Percentiles rank a stretch among this genome's conserved stretches.
These are phyloP conservation scores for Troides aeacus DNA, from an alignment of 2,888 invertebrate genomes.

Conservation along the genomic window DNA sequence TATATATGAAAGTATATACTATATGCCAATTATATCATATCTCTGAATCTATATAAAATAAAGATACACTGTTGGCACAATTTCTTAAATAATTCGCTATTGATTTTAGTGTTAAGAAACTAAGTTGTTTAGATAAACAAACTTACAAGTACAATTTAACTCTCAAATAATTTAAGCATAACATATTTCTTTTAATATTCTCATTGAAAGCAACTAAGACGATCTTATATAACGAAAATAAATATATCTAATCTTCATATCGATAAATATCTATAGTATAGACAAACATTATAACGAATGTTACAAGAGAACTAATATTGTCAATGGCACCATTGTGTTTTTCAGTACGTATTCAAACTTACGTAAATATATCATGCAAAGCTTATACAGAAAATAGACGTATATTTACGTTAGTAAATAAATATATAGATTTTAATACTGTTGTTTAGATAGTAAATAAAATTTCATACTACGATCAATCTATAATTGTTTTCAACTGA, in stretches of 20 bases:
- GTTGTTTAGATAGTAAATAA: neutral
- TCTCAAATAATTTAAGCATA: too few species aligned
- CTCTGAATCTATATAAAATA: too few species aligned
- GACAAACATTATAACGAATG: constrained; percentile 11
- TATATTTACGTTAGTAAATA: neutral
- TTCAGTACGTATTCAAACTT: constrained; percentile 37
- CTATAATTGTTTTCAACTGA: neutral
- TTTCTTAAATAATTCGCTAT: too few species aligned
- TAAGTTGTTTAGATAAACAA: neutral
- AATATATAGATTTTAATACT: neutral
- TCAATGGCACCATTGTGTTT: constrained; percentile 65
- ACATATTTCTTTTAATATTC: too few species aligned
- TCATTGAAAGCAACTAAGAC: too few species aligned
- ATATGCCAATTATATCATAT: too few species aligned
- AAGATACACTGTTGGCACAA: constrained; percentile 12
- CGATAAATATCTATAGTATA: constrained; percentile 16
- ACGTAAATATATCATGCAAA: neutral
- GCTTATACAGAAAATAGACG: neutral
- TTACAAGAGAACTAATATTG: constrained; percentile 64
- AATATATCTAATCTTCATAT: constrained; percentile 2
- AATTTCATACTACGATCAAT: neutral
- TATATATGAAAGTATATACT: too few species aligned
- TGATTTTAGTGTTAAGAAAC: neutral
- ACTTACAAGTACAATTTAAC: neutral
- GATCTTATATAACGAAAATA: constrained; percentile 7